Evolutionary conservation across 2,113 vertebrate species (phyloP), one percentile per base, ranked within the genome.

Genomic region (Albula glossodonta): DNA sequence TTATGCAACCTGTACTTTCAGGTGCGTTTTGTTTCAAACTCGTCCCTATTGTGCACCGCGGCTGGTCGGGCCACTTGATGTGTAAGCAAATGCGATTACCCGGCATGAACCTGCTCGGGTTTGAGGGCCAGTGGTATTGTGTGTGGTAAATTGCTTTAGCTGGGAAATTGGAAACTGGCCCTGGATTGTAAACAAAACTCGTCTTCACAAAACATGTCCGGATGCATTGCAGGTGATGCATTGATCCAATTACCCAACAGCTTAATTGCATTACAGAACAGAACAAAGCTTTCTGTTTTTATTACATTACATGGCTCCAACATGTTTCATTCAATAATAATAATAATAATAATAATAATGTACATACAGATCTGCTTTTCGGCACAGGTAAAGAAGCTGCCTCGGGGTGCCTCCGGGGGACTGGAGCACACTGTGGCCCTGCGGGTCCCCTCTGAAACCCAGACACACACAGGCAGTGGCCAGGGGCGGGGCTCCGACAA

Each of bases 1-100:
- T 90, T 99, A 74, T 98, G 97, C 91, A 98, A 99, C 91, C 93
- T 99, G 86, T 99, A 98, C 93, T 99, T 99, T 90, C 96, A 99
- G 97, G 98, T 99, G 90, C 70, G 89, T 87, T 51, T 51, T 50
- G 17, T 56, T 70, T 56, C 31, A 22, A 53, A 25, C 51, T 6
- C 57, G 60, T 4, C 60, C 60, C 12, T 4, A 15, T 63, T 63
- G 60, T 22, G 22, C 17, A n/a, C 19, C 22, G 63, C 52, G 31
- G 80, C 5, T 81, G 17, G 51, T 12, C 31, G 41, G 53, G n/a
- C 52, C 31, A 15, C 87, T 2, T 5, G n/a, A 15, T 17, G 2
- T 3, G n/a, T 70, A 13, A 13, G 51, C 51, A 50, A 31, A 25
- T 81, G 51, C 79, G 17, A 25, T 80, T 52, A 83, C 48, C 83